Evolutionary conservation across 1,140 invertebrate species (phyloP).

Genomic region (Micrasema longulum): DNA sequence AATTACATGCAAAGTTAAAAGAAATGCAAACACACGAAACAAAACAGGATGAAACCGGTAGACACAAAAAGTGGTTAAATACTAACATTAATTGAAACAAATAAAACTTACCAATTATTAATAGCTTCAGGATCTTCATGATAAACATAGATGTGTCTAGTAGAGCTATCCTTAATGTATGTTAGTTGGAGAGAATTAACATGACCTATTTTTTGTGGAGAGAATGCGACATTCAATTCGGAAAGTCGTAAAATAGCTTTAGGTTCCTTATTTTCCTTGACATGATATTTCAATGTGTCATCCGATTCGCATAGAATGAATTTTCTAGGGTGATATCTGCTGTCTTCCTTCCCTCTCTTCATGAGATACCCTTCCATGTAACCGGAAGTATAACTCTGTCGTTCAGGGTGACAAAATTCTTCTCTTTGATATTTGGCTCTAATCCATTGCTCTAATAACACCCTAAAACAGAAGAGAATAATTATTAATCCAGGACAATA

Average conservation of each 20-base stretch:
- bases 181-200: constrained; percentile 85
- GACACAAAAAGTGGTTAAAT: no score
- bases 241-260: constrained; percentile 86
- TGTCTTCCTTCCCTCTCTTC: constrained; percentile 91
- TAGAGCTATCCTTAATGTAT: constrained; percentile 84
- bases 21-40: no score
- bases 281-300: constrained; percentile 86
- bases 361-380: constrained; percentile 88
- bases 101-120: constrained; percentile 76
- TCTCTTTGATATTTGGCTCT: constrained; percentile 89
- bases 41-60: no score
- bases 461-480: constrained; percentile 71
- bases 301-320: constrained; percentile 85
- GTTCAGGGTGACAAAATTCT: constrained; percentile 85
- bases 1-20: no score
- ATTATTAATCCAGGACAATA: no score
- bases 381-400: constrained; percentile 81
- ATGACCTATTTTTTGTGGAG: constrained; percentile 85
- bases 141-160: constrained; percentile 89
- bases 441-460: constrained; percentile 92
- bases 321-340: constrained; percentile 82
- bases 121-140: constrained; percentile 87
- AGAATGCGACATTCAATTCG: constrained; percentile 87
- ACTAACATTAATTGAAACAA: no score
- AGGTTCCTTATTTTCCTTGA: constrained; percentile 86